phyloP scores from a whole-genome alignment of 1,140 invertebrate genomes.

The Amphibalanus amphitrite region DNA sequence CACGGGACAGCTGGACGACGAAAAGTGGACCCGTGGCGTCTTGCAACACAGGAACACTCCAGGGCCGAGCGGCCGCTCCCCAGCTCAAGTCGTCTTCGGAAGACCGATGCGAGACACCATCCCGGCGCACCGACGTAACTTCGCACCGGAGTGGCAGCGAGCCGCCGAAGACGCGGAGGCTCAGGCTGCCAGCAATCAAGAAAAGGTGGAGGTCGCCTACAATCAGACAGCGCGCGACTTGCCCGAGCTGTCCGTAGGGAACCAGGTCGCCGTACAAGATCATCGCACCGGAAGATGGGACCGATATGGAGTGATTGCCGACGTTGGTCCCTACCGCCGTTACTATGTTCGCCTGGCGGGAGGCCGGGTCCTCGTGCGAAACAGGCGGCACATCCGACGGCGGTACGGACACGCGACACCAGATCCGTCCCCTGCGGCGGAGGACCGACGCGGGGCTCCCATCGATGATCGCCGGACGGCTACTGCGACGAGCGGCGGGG shows the following conservation, averaged over 20 bases:
- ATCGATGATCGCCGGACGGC: not conserved
- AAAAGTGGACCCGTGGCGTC: conserved; percentile 8
- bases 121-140: conserved; percentile 9
- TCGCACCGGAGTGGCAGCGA: conserved; percentile 10
- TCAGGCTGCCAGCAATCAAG: not conserved
- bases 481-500: not conserved
- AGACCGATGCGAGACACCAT: conserved; percentile 6
- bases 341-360: not conserved
- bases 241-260: not conserved
- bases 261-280: not conserved
- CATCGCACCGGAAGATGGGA: not conserved
- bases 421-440: not conserved
- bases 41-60: conserved; percentile 10
- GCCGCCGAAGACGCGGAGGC: not conserved
- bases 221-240: not conserved
- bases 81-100: conserved; percentile 9
- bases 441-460: not conserved
- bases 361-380: not conserved
- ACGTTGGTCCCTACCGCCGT: not conserved
- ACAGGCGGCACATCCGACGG: not conserved
- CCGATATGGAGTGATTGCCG: not conserved
- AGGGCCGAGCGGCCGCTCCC: conserved; percentile 6
- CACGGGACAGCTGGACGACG: not conserved
- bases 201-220: not conserved
- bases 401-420: not conserved